A percentile compares a stretch with the other conserved stretches of the same genome.
Conservation (phyloP, 2,797 vertebrate species). For the Sebastes vulpes region DNA sequence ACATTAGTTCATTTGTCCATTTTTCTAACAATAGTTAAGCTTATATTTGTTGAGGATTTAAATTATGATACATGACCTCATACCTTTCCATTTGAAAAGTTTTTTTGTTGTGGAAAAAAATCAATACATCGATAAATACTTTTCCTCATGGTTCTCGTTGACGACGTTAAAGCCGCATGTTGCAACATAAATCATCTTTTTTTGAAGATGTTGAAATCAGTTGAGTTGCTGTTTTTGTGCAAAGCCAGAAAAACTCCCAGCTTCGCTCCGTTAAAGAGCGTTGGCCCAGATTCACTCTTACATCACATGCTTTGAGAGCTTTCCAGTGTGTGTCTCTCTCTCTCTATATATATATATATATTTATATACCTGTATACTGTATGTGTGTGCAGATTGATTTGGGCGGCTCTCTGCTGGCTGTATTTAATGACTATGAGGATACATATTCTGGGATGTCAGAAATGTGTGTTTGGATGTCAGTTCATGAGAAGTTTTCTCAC, state of each 20-base stretch:
- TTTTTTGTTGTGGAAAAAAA: neutral
- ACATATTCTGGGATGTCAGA: conserved; percentile 46
- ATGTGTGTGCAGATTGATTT: neutral
- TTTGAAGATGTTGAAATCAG: neutral
- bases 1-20: no score
- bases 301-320: neutral
- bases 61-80: neutral
- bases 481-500: conserved; percentile 61
- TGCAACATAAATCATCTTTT: neutral
- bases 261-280: neutral
- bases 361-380: neutral
- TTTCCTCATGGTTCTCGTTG: neutral
- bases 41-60: neutral
- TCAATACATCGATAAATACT: neutral
- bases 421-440: conserved; percentile 14
- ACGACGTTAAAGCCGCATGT: neutral
- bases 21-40: no score
- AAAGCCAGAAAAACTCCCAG: neutral
- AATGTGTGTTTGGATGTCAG: conserved; percentile 56
- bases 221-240: neutral
- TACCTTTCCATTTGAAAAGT: neutral
- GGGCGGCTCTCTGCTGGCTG: neutral
- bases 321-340: neutral
- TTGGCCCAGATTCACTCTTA: neutral
- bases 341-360: neutral